A percentile compares a stretch with the other conserved stretches of the same genome.
Conservation (phyloP, 2,888 invertebrate genomes). For the Malthinus flaveolus region DNA sequence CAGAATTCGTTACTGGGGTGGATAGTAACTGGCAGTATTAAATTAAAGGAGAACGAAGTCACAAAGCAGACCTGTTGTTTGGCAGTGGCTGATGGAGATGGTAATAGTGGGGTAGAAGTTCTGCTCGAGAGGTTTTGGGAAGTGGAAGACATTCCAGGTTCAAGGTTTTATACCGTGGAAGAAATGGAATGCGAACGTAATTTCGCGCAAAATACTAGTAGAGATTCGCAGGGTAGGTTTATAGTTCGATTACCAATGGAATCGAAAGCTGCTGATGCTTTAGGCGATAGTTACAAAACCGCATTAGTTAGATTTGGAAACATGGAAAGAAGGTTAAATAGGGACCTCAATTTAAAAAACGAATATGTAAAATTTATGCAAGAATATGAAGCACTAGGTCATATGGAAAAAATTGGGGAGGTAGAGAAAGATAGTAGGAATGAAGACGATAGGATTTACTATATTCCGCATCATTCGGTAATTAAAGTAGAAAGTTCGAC, state of each 20-base stretch:
- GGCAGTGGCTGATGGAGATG: too few species aligned
- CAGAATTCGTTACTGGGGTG: conserved; percentile 32
- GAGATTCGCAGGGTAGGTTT: conserved; percentile 29
- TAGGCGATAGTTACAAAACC: conserved; percentile 30
- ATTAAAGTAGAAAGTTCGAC: not conserved
- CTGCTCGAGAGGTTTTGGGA: conserved; percentile 34
- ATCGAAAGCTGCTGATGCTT: conserved; percentile 3
- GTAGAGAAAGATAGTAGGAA: not conserved
- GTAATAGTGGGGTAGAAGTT: not conserved
- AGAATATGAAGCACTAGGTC: conserved; percentile 31
- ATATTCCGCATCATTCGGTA: not conserved
- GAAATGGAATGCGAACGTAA: conserved; percentile 33
- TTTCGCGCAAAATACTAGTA: conserved; percentile 19
- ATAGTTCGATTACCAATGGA: conserved; percentile 23
- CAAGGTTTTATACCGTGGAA: conserved; percentile 18
- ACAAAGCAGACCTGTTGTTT: not conserved
- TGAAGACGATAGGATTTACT: not conserved
- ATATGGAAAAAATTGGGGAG: conserved; percentile 29
- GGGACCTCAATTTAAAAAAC: conserved; percentile 11
- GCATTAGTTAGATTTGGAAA: conserved; percentile 31
- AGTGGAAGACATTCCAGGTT: conserved; percentile 28
- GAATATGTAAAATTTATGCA: conserved; percentile 33
- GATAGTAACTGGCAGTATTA: conserved; percentile 26
- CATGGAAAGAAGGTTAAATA: conserved; percentile 31
- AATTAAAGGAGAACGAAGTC: not conserved